Evolutionary conservation across 2,113 vertebrate genomes (phyloP).

Genomic region (Psilopsiagon aurifrons): DNA sequence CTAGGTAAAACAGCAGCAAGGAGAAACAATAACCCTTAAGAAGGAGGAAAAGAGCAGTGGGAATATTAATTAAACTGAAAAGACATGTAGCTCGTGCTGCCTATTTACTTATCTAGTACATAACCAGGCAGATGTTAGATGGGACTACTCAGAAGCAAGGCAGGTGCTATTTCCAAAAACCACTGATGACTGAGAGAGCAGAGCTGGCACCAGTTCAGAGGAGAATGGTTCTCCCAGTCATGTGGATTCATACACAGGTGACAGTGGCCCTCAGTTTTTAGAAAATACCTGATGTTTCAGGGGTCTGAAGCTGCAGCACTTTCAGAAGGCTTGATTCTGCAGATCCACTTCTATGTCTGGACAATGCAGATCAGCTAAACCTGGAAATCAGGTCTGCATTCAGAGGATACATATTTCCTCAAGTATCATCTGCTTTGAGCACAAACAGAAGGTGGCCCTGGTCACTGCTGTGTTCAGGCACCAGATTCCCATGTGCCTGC

Average conservation of each 20-base stretch:
- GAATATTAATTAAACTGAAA: background rate
- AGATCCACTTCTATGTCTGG: background rate
- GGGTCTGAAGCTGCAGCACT: background rate
- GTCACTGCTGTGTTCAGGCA: background rate
- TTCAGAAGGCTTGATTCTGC: background rate
- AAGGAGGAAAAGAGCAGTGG: background rate
- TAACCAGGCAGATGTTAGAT: background rate
- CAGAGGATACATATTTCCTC: background rate
- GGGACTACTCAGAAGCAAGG: no score
- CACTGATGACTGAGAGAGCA: fast-evolving
- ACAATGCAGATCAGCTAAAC: background rate
- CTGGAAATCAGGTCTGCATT: background rate
- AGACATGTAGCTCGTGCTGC: background rate
- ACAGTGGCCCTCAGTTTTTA: background rate
- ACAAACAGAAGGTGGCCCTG: background rate
- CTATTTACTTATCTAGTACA: background rate
- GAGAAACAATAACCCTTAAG: background rate
- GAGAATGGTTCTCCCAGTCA: background rate
- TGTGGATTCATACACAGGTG: background rate
- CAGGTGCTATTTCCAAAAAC: background rate
- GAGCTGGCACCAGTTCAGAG: background rate
- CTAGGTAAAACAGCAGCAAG: background rate
- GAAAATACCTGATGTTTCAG: background rate
- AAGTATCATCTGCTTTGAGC: background rate
- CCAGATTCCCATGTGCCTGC: fast-evolving